Base-by-base conservation (phyloP, 2,888 invertebrate species). In the Pseudococcus jackbeardsleyi region DNA sequence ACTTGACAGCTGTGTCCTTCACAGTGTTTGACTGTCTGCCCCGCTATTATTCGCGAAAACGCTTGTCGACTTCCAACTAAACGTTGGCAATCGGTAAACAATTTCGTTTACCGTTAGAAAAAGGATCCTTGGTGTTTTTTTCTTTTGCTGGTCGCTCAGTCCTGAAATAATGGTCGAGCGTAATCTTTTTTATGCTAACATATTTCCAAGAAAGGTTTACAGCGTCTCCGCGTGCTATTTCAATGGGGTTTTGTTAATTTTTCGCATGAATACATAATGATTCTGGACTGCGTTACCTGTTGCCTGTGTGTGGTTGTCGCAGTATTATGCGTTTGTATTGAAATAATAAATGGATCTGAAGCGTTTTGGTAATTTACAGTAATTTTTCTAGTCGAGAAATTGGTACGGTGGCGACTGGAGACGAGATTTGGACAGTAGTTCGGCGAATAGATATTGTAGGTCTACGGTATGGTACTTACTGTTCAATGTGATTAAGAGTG, bases 181-280 rank as follows among this genome's bases (percentile, higher is more conserved):
- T 59, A 59, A 59, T 59, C 59, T 59, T 59, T 59, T 72, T 72
- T 72, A 72, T 33, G 5, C 72, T 6, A 26, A 12, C 72, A 72
- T 72, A 33, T 72, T 72, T 72, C 72, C 12, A 33, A 72, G 72
- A 72, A 72, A 72, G 72, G 72, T 72, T 72, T 72, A 39, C 72
- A 9, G 6, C 15, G 72, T 72, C 12, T 72, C 33, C 7, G 39
- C 33, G 7, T 12, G 33, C 26, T 59, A 19, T 59, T 72, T 72
- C 15, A 26, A 72, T 33, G 8, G 33, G 72, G 0, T 72, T 72
- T 72, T 72, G 72, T 72, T 72, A 72, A 72, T 72, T 72, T 72
- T 72, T 72, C 72, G 72, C 72, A 72, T 72, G 72, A 72, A 72
- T 39, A 72, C 72, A 72, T 72, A 72, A 72, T 72, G 72, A 72